phyloP scores from a whole-genome alignment of 2,888 invertebrate genomes.

The Eurytoma adleriae region DNA sequence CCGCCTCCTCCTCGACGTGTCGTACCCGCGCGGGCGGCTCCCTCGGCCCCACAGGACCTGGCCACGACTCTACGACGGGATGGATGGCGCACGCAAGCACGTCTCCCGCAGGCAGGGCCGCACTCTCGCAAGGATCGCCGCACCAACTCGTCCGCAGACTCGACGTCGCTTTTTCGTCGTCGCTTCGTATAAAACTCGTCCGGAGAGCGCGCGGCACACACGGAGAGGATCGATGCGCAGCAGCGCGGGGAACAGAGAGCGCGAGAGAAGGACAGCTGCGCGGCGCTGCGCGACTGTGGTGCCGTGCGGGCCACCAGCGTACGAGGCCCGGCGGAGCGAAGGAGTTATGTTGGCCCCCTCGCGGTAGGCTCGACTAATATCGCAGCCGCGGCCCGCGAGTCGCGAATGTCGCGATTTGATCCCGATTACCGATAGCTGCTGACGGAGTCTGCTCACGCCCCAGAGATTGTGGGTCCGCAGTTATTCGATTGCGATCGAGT shows the following conservation, averaged over 20 bases:
- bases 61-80: no score
- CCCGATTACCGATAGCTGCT: no score
- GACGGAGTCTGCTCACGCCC: no score
- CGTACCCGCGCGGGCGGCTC: not conserved
- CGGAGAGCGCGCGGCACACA: constrained; percentile 24
- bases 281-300: not conserved
- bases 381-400: no score
- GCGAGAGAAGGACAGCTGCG: not conserved
- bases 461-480: no score
- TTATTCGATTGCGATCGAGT: no score
- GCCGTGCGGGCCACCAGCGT: no score
- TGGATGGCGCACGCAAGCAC: not conserved
- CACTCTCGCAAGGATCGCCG: no score
- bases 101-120: not conserved
- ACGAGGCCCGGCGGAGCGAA: no score
- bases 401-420: no score
- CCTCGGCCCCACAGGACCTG: not conserved
- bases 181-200: not conserved
- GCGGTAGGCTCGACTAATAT: no score
- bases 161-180: not conserved
- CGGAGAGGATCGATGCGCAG: constrained; percentile 43
- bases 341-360: no score
- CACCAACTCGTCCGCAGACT: not conserved
- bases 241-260: constrained; percentile 9
- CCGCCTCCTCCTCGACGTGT: not conserved